These are phyloP conservation scores for Chironomus striatipennis DNA, from an alignment of 1,140 invertebrate genomes.

Conservation along the genomic window DNA sequence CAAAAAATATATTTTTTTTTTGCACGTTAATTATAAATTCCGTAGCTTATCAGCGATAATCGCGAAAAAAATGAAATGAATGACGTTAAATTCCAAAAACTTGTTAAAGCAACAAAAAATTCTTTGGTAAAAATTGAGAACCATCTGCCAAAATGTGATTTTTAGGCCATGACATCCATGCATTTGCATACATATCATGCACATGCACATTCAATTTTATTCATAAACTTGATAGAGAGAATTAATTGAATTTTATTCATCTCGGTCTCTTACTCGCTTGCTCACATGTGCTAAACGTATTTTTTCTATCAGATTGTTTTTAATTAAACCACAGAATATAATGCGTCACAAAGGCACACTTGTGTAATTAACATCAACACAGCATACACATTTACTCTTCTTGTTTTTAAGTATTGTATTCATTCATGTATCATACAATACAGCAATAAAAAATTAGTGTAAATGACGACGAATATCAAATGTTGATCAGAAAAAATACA, in stretches of 20 bases:
- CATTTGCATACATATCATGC: background rate
- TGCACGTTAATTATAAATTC: too few relatives aligned
- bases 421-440: too few relatives aligned
- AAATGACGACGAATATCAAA: too few relatives aligned
- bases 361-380: background rate
- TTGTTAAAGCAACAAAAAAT: background rate
- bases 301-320: background rate
- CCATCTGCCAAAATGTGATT: background rate
- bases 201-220: background rate
- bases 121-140: background rate
- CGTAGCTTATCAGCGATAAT: too few relatives aligned
- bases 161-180: background rate
- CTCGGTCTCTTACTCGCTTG: background rate
- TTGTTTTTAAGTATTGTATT: too few relatives aligned
- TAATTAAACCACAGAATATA: background rate
- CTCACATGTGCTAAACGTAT: background rate
- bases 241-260: background rate
- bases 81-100: background rate
- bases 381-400: background rate
- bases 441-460: too few relatives aligned
- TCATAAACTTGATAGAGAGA: background rate
- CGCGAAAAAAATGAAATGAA: too few relatives aligned
- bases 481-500: background rate
- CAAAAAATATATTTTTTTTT: too few relatives aligned
- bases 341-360: slow-evolving; percentile 11